A percentile compares a stretch with the other conserved stretches of the same genome.
Evolutionary conservation across 2,797 vertebrate species (phyloP).

Genomic region (Manis crassicaudata): DNA sequence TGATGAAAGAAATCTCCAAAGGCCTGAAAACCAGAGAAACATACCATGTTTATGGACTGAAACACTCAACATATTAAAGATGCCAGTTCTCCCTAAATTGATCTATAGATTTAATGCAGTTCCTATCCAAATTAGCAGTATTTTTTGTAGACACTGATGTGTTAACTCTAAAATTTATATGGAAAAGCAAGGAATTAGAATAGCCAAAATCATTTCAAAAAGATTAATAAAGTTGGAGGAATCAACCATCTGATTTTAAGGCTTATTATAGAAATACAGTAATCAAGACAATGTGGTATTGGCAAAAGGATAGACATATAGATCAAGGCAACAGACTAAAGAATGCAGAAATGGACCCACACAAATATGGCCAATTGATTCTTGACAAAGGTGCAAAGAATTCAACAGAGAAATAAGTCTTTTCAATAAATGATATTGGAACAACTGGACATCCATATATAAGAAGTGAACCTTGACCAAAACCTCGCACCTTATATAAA

Average conservation of each 20-base stretch:
- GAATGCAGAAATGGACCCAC: constrained; percentile 19
- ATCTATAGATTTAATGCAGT: not conserved
- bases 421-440: constrained; percentile 10
- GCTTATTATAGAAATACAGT: not conserved
- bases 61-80: constrained; percentile 17
- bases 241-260: constrained; percentile 25
- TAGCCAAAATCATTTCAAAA: constrained; percentile 23
- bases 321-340: not conserved
- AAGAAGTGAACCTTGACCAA: constrained; percentile 33
- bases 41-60: not conserved
- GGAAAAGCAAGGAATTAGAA: constrained; percentile 31
- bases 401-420: not conserved
- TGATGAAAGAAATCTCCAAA: constrained; percentile 41
- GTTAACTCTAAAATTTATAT: constrained; percentile 19
- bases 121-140: not conserved
- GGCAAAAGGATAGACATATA: not conserved
- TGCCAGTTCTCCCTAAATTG: not conserved
- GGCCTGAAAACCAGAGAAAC: constrained; percentile 15
- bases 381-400: constrained; percentile 46
- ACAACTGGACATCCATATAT: not conserved
- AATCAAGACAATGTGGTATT: constrained; percentile 19
- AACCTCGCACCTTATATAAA: constrained; percentile 1
- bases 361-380: constrained; percentile 15
- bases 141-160: not conserved
- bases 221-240: constrained; percentile 16